Evolutionary conservation across 2,797 vertebrate genomes (phyloP).

Genomic region (Peromyscus nudipes): DNA sequence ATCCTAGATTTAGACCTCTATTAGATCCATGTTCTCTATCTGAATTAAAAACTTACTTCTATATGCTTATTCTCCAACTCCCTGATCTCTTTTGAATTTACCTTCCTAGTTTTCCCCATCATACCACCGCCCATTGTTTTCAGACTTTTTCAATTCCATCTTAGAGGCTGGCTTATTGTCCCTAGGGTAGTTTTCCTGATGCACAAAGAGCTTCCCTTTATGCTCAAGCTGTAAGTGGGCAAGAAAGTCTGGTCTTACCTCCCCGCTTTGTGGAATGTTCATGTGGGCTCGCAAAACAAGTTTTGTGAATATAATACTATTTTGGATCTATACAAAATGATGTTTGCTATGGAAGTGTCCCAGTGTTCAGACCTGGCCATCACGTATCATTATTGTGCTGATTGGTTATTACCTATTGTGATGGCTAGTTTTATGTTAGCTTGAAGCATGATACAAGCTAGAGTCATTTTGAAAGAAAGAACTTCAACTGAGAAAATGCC

Average conservation of each 20-base stretch:
- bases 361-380: not conserved
- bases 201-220: not conserved
- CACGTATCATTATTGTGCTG: not conserved
- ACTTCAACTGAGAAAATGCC: not conserved
- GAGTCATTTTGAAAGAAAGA: not conserved
- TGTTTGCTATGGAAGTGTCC: not conserved
- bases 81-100: not conserved
- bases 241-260: not conserved
- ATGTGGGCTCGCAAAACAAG: not conserved
- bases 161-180: not conserved
- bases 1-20: not conserved
- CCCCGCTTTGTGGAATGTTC: not conserved
- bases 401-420: not conserved
- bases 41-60: not conserved
- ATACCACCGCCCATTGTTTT: not conserved
- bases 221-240: not conserved
- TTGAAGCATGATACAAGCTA: not conserved
- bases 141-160: not conserved
- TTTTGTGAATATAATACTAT: not conserved
- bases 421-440: not conserved
- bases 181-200: not conserved
- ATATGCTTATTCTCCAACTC: not conserved
- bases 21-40: not conserved
- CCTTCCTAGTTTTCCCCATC: not conserved
- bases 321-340: constrained; percentile 15